These are phyloP conservation scores for Pongo pygmaeus DNA, from an alignment of 2,113 vertebrate genomes.

Conservation along the genomic window DNA sequence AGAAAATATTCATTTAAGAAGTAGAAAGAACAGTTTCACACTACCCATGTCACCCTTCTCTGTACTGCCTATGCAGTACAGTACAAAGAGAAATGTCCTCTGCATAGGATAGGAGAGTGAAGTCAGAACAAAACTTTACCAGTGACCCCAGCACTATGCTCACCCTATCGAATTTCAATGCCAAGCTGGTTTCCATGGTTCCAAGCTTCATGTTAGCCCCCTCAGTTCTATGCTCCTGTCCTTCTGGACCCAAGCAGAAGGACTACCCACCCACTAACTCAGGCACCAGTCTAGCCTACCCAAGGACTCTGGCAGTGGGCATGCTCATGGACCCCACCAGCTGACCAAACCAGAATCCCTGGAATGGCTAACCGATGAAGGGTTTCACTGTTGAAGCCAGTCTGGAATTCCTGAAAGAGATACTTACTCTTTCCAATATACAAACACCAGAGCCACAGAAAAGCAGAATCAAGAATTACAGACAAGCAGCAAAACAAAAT, in stretches of 20 bases:
- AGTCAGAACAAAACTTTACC: background rate
- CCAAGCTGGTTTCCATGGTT: no score
- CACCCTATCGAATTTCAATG: background rate
- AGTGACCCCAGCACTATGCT: background rate
- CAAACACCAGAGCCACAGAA: background rate
- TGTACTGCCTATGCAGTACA: background rate
- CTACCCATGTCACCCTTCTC: background rate
- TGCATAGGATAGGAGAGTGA: background rate
- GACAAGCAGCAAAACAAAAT: background rate
- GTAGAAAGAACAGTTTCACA: background rate
- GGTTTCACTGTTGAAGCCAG: background rate
- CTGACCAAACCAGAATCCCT: background rate
- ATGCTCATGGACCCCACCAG: background rate
- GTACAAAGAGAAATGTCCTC: background rate
- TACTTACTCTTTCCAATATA: background rate
- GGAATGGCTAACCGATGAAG: background rate
- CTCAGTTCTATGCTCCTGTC: background rate
- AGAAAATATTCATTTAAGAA: background rate
- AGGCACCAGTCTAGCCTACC: background rate
- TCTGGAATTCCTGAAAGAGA: background rate
- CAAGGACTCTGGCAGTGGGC: background rate
- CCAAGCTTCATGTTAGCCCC: background rate
- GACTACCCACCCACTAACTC: background rate
- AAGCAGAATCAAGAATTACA: background rate
- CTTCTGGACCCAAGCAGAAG: background rate